Evolutionary conservation across 2,113 vertebrate species (phyloP).

Genomic region (Apus apus): DNA sequence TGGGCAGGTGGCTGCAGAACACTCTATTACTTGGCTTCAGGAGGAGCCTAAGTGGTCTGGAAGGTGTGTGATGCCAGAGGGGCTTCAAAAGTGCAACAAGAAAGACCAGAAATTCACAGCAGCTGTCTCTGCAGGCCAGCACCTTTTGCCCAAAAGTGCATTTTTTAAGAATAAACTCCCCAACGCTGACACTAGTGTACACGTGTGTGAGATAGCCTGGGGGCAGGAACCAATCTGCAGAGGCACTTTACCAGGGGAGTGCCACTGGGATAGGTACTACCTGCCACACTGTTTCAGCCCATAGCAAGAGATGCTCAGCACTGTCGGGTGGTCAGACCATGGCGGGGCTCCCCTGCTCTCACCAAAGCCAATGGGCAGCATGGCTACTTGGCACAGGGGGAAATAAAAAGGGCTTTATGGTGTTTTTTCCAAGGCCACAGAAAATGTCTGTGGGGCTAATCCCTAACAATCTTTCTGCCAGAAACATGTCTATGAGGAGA

Average conservation of each 20-base stretch:
- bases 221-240: not conserved
- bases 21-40: not conserved
- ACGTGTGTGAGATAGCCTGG: too few relatives aligned
- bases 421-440: not conserved
- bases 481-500: not conserved
- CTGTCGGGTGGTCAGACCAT: not conserved
- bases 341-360: not conserved
- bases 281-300: not conserved
- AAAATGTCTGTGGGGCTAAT: not conserved
- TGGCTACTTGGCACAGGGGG: not conserved
- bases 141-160: not conserved
- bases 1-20: not conserved
- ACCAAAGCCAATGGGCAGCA: not conserved
- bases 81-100: not conserved
- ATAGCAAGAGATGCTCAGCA: not conserved
- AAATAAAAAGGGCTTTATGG: fast-evolving
- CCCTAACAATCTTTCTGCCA: not conserved
- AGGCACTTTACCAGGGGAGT: not conserved
- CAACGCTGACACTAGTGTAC: fast-evolving
- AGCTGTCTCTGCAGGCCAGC: not conserved
- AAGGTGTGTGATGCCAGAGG: not conserved
- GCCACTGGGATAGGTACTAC: not conserved
- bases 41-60: not conserved
- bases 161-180: not conserved
- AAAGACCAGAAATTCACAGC: not conserved